A percentile compares a stretch with the other conserved stretches of the same genome.
Evolutionary conservation across 2,888 invertebrate genomes (phyloP).

Genomic region (Lottia scabra): DNA sequence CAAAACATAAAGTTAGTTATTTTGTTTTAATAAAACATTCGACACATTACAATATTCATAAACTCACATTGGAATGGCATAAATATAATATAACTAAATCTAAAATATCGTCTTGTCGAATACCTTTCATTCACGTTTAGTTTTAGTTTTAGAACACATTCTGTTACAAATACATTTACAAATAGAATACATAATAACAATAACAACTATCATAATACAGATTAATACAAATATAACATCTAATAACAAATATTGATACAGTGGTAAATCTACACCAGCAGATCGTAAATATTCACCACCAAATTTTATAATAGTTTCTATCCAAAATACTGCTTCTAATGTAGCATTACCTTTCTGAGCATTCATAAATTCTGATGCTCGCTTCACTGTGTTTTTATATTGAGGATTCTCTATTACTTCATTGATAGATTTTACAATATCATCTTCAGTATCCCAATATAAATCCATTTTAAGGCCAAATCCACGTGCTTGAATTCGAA

Average conservation of each 20-base stretch:
- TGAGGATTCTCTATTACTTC: conserved; percentile 28
- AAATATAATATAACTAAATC: no score
- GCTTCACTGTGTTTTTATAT: conserved; percentile 29
- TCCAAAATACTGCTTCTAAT: conserved; percentile 45
- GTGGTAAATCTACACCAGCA: conserved; percentile 36
- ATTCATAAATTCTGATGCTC: conserved; percentile 33
- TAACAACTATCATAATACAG: neutral
- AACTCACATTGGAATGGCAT: no score
- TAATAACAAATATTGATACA: conserved; percentile 43
- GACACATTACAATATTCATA: no score
- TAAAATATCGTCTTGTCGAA: conserved; percentile 19
- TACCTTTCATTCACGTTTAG: conserved; percentile 7
- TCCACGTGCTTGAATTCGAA: conserved; percentile 29
- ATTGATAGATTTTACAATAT: conserved; percentile 26
- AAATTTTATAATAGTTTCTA: conserved; percentile 49
- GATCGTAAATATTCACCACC: conserved; percentile 47
- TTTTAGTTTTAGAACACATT: no score
- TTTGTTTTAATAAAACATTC: no score
- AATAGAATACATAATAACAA: neutral
- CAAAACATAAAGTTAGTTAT: no score
- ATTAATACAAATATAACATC: conserved; percentile 35
- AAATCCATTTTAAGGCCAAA: conserved; percentile 38
- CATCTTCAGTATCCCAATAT: conserved; percentile 21
- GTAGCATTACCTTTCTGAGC: conserved; percentile 28
- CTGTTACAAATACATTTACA: no score